These are phyloP conservation scores for Carabus problematicus DNA, from an alignment of 2,888 invertebrate genomes.

Conservation along the genomic window DNA sequence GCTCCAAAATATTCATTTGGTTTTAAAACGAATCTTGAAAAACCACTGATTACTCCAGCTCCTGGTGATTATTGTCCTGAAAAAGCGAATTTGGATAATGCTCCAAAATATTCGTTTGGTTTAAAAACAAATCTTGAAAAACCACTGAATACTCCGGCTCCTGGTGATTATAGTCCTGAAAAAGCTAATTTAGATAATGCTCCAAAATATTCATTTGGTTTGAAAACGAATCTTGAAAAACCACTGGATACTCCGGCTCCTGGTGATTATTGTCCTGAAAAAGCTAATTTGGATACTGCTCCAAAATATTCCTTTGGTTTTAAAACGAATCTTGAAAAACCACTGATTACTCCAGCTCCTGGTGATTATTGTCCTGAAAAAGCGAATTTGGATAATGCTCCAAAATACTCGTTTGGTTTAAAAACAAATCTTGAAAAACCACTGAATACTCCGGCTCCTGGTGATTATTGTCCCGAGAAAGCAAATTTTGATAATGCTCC, in stretches of 20 bases:
- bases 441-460: constrained; percentile 76
- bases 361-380: constrained; percentile 86
- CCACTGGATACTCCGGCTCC: constrained; percentile 72
- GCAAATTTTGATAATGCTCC: constrained; percentile 72
- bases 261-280: constrained; percentile 68
- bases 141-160: constrained; percentile 63
- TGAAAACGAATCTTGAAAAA: constrained; percentile 70
- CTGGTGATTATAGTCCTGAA: constrained; percentile 87
- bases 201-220: constrained; percentile 74
- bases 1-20: constrained; percentile 76
- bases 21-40: constrained; percentile 69
- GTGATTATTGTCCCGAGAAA: constrained; percentile 85
- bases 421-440: constrained; percentile 69
- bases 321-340: constrained; percentile 62
- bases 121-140: constrained; percentile 68
- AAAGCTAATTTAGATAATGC: constrained; percentile 72
- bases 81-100: constrained; percentile 64
- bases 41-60: constrained; percentile 67
- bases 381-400: constrained; percentile 70
- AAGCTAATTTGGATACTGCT: constrained; percentile 61
- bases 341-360: constrained; percentile 72
- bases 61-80: constrained; percentile 57
- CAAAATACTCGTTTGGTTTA: constrained; percentile 75
- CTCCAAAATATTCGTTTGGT: constrained; percentile 74
- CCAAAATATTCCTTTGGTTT: constrained; percentile 68